Evolutionary conservation across 2,888 invertebrate genomes (phyloP).

Genomic region (Sympetrum striolatum): DNA sequence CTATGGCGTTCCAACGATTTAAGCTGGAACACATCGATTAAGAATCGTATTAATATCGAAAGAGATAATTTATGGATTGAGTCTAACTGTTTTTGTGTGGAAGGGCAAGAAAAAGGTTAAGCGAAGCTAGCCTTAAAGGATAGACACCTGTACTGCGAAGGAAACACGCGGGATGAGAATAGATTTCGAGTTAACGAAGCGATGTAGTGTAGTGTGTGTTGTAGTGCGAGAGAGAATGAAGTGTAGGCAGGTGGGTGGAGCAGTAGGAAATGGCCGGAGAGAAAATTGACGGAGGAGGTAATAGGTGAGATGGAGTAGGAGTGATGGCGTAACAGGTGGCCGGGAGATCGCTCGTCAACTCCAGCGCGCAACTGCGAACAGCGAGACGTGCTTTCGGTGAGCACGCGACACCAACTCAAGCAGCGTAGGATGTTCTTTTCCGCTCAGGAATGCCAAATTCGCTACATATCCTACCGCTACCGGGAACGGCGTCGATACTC

Average conservation of each 20-base stretch:
- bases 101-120: too few species aligned
- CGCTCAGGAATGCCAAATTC: neutral
- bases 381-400: neutral
- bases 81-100: too few species aligned
- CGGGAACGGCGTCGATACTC: too few species aligned
- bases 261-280: neutral
- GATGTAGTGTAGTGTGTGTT: too few species aligned
- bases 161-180: too few species aligned
- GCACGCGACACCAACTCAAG: neutral
- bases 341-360: neutral
- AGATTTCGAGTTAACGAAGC: neutral
- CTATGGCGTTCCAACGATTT: too few species aligned
- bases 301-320: neutral
- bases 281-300: neutral
- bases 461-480: too few species aligned
- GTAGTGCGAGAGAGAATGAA: neutral
- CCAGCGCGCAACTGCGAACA: neutral
- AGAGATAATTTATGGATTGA: too few species aligned
- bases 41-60: too few species aligned
- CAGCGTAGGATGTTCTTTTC: neutral
- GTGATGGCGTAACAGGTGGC: neutral
- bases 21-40: too few species aligned
- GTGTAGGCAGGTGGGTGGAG: neutral
- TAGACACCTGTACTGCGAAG: too few species aligned
- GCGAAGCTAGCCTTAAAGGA: too few species aligned